Conservation (phyloP, 2,113 vertebrate species). For the Cyanistes caeruleus region DNA sequence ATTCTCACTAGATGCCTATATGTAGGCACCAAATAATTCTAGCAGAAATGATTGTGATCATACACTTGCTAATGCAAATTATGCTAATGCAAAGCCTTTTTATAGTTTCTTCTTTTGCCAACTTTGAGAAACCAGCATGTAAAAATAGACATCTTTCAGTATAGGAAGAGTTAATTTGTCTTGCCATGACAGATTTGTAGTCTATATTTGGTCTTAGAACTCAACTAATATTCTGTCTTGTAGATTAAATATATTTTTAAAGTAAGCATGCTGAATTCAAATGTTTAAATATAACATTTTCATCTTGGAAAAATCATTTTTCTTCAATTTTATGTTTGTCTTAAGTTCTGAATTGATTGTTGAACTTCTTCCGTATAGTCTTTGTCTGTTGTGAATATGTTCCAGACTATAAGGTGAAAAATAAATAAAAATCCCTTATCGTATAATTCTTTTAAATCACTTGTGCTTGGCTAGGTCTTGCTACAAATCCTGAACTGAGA, state of each 20-base stretch:
- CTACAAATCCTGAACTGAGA: not conserved
- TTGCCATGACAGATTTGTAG: not conserved
- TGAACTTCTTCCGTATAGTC: not conserved
- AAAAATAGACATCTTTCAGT: not conserved
- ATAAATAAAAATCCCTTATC: not conserved
- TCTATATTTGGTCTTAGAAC: not conserved
- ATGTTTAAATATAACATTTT: not conserved
- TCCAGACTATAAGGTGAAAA: not conserved
- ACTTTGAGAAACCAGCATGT: not conserved
- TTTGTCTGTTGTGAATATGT: not conserved
- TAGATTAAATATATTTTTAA: not conserved
- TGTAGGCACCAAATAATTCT: conserved; percentile 5
- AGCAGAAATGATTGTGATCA: not conserved
- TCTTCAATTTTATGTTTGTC: not conserved
- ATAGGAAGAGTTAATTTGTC: not conserved
- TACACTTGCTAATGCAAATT: not conserved
- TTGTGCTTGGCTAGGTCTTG: not conserved
- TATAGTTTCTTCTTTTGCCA: not conserved
- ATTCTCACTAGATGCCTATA: not conserved
- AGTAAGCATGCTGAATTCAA: not conserved
- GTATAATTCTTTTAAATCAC: not conserved
- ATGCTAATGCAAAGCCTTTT: not conserved
- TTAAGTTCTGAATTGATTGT: not conserved
- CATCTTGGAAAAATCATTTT: not conserved
- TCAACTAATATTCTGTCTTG: not conserved